phyloP scores from a whole-genome alignment of 2,797 vertebrate species.

The Pristis pectinata region DNA sequence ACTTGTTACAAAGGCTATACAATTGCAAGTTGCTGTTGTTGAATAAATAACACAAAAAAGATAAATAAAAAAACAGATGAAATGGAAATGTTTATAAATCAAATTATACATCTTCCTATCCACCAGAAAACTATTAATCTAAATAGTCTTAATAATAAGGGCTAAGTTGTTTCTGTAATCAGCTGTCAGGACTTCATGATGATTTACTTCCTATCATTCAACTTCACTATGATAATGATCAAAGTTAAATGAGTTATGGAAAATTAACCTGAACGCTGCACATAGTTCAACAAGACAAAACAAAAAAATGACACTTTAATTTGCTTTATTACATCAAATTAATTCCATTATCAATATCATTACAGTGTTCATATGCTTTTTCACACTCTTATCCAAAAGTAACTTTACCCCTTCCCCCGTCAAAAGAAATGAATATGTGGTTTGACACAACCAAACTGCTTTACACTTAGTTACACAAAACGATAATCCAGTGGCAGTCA shows the following conservation, averaged over 20 bases:
- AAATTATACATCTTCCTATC: neutral
- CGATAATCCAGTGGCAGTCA: conserved; percentile 10
- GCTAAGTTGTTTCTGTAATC: neutral
- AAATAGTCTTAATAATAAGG: neutral
- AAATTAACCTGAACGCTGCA: neutral
- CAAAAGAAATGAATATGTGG: neutral
- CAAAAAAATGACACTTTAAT: neutral
- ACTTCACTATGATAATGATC: neutral
- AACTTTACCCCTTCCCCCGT: neutral
- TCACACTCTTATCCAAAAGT: neutral
- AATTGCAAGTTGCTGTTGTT: neutral
- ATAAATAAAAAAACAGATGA: neutral
- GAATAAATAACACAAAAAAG: neutral
- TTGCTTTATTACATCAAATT: conserved; percentile 36
- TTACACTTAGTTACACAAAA: conserved; percentile 19
- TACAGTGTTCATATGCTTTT: neutral
- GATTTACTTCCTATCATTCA: neutral
- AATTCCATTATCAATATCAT: neutral
- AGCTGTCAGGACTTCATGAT: neutral
- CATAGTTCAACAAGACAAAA: conserved; percentile 12
- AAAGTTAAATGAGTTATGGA: neutral
- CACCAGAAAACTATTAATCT: neutral
- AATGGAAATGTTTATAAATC: neutral
- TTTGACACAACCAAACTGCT: conserved; percentile 13
- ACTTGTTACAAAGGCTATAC: neutral